These are phyloP conservation scores for Halictus quadricinctus DNA, from an alignment of 2,888 invertebrate species.

Conservation along the genomic window DNA sequence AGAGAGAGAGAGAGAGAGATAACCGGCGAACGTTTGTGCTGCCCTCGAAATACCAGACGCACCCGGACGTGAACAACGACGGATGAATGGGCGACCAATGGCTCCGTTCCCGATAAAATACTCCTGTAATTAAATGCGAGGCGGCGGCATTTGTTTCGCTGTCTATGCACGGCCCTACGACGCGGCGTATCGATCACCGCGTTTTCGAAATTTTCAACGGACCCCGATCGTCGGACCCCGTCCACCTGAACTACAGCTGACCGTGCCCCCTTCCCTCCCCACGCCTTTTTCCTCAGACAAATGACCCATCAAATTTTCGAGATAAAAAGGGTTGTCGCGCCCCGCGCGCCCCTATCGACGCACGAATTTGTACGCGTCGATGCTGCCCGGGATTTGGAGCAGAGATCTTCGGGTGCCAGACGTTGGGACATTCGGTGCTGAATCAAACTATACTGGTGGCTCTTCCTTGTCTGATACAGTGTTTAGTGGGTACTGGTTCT, in stretches of 20 bases:
- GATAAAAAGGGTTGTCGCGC: conserved; percentile 30
- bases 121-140: conserved; percentile 81
- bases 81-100: conserved; percentile 76
- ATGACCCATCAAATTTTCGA: conserved; percentile 40
- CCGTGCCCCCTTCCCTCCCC: not conserved
- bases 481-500: no score
- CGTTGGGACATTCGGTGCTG: not conserved
- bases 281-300: conserved; percentile 1
- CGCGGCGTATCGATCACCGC: conserved; percentile 59
- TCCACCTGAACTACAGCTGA: conserved; percentile 1
- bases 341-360: not conserved
- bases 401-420: not conserved
- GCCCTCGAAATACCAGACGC: conserved; percentile 76
- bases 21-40: conserved; percentile 19
- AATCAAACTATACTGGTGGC: no score
- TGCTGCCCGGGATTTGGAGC: not conserved
- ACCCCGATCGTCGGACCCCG: conserved; percentile 18
- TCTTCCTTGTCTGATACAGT: no score
- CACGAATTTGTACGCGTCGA: not conserved
- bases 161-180: conserved; percentile 60
- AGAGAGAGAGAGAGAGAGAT: no score
- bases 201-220: conserved; percentile 59
- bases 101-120: conserved; percentile 80
- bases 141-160: conserved; percentile 76
- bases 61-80: conserved; percentile 66